Percentiles rank a stretch among this genome's conserved stretches.
Evolutionary conservation across 2,888 invertebrate species (phyloP).

Genomic region (Epirrhoe tristata): DNA sequence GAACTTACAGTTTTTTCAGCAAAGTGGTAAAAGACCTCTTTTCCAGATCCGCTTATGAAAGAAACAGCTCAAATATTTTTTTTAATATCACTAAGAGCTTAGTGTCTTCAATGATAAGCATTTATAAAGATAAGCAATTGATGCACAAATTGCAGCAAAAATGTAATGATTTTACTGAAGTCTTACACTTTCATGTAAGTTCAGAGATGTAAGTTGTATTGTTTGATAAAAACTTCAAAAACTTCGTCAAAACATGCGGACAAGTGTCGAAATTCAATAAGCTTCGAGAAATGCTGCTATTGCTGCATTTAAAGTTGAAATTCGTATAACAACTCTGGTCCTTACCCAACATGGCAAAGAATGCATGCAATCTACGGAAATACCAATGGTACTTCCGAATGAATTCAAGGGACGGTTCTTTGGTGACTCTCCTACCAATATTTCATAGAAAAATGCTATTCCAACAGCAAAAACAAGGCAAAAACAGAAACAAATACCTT

Average conservation of each 20-base stretch:
- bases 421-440: not conserved
- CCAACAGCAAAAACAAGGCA: not conserved
- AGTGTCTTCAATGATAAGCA: too few relatives aligned
- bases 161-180: not conserved
- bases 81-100: too few relatives aligned
- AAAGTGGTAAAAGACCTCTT: too few relatives aligned
- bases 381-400: not conserved
- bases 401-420: not conserved
- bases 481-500: slow-evolving; percentile 86
- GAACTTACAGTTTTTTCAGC: too few relatives aligned
- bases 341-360: slow-evolving; percentile 21
- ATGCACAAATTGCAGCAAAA: not conserved
- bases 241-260: slow-evolving; percentile 10
- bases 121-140: not conserved
- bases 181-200: not conserved
- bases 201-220: not conserved
- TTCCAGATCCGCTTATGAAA: not conserved
- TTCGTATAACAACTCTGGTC: slow-evolving; percentile 9
- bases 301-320: slow-evolving; percentile 13
- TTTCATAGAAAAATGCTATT: not conserved
- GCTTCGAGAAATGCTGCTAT: not conserved
- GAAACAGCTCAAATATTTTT: not conserved
- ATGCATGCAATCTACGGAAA: slow-evolving; percentile 15
- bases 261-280: slow-evolving; percentile 21
- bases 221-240: slow-evolving; percentile 4